Percentiles rank a stretch among this genome's conserved stretches.
Conservation (phyloP, 2,113 vertebrate genomes). For the Oxyruncus cristatus region DNA sequence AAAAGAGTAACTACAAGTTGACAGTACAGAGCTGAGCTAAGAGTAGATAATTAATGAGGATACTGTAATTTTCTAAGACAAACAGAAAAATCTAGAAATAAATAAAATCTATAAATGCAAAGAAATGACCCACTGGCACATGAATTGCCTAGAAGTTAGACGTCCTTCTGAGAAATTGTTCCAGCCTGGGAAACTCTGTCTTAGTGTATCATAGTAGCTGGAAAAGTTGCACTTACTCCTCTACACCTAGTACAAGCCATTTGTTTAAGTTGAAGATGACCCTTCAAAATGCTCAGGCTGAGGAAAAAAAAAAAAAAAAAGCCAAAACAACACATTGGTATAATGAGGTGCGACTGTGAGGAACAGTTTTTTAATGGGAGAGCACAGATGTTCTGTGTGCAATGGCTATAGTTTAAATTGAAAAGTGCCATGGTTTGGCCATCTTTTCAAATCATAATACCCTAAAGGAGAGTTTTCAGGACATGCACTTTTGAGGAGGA, state of each 20-base stretch:
- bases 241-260: background rate
- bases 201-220: background rate
- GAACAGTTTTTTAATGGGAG: constrained; percentile 24
- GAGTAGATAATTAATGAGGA: background rate
- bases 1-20: background rate
- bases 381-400: constrained; percentile 5
- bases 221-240: background rate
- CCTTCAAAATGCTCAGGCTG: background rate
- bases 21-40: background rate
- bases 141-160: background rate
- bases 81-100: background rate
- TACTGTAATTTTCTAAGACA: background rate
- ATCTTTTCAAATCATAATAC: background rate
- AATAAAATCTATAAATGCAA: background rate
- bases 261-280: background rate
- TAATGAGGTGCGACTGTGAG: background rate
- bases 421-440: background rate
- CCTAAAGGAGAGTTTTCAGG: background rate
- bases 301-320: background rate
- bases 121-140: background rate
- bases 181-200: background rate
- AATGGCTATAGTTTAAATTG: background rate
- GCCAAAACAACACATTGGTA: background rate
- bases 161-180: background rate
- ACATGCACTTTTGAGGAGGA: background rate